Conservation (phyloP, 2,113 vertebrate species). For the Cathartes aura region DNA sequence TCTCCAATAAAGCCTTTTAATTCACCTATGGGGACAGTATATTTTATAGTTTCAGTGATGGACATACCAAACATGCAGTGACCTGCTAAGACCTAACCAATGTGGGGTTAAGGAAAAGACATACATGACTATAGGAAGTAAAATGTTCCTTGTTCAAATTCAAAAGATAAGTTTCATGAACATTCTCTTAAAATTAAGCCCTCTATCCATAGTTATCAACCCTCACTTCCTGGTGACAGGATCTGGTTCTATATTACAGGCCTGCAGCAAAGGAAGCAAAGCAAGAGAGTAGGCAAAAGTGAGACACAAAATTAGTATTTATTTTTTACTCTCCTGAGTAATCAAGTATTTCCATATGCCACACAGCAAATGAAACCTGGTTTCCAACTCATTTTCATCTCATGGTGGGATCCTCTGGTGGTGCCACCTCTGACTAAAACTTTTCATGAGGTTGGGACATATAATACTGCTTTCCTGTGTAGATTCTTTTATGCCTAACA, state of each 20-base stretch:
- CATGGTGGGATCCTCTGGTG: background rate
- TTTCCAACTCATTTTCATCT: constrained; percentile 12
- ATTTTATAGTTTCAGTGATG: background rate
- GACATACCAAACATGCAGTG: background rate
- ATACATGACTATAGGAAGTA: background rate
- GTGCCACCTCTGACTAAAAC: background rate
- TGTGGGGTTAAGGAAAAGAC: background rate
- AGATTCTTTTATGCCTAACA: background rate
- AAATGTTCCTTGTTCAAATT: background rate
- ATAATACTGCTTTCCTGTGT: background rate
- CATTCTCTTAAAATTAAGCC: background rate
- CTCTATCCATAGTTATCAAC: background rate
- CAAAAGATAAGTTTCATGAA: background rate
- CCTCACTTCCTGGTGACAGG: background rate
- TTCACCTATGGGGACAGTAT: background rate
- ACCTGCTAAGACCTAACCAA: background rate
- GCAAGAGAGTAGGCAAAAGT: background rate
- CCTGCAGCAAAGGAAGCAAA: constrained; percentile 7
- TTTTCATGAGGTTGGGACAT: background rate
- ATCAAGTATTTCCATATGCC: background rate
- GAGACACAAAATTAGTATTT: constrained; percentile 9
- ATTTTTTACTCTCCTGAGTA: background rate
- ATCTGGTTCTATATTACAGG: background rate
- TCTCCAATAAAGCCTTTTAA: background rate
- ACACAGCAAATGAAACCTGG: background rate